Evolutionary conservation across 2,888 invertebrate species (phyloP).

Genomic region (Chesias legatella): DNA sequence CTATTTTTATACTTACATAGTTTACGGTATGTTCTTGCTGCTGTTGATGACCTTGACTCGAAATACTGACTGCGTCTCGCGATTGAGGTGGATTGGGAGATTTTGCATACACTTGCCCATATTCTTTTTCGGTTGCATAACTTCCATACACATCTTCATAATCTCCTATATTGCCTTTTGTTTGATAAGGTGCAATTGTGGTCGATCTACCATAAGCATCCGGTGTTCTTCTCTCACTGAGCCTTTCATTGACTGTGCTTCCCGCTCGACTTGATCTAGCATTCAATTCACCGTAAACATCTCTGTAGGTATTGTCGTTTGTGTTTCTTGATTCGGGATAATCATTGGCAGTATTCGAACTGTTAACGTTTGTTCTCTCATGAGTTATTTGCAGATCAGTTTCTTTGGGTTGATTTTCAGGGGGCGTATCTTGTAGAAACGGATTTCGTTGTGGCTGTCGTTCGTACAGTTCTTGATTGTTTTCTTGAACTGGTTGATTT

Average conservation of each 20-base stretch:
- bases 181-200: conserved; percentile 58
- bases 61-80: conserved; percentile 49
- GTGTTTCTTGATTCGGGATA: conserved; percentile 45
- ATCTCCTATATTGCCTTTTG: conserved; percentile 77
- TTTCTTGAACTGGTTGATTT: conserved; percentile 50
- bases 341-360: conserved; percentile 41
- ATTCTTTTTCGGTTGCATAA: conserved; percentile 57
- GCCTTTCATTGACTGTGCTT: conserved; percentile 55
- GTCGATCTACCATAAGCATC: conserved; percentile 89
- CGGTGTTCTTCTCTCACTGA: conserved; percentile 87
- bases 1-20: conserved; percentile 51
- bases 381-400: conserved; percentile 36
- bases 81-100: conserved; percentile 78
- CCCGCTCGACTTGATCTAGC: conserved; percentile 45
- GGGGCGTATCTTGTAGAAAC: conserved; percentile 59
- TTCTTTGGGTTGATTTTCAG: conserved; percentile 43
- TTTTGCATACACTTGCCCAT: conserved; percentile 78
- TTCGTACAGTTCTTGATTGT: conserved; percentile 58
- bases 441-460: conserved; percentile 61
- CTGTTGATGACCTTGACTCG: conserved; percentile 49
- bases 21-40: conserved; percentile 44
- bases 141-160: conserved; percentile 87
- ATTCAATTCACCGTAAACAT: conserved; percentile 62
- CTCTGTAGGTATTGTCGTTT: conserved; percentile 50
- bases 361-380: conserved; percentile 33